Base-by-base conservation (phyloP, 2,113 vertebrate species). In the Budorcas taxicolor region DNA sequence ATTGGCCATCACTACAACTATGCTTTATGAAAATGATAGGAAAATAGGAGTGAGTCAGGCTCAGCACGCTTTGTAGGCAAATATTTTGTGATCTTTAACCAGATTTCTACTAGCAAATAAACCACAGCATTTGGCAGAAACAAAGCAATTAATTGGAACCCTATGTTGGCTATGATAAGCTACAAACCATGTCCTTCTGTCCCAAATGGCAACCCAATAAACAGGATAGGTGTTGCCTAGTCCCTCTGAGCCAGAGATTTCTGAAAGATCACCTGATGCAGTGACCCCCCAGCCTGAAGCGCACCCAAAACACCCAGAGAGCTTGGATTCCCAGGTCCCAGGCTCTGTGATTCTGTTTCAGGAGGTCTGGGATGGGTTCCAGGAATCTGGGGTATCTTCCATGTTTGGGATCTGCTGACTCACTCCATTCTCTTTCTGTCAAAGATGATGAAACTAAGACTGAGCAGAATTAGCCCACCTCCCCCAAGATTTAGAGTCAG, bases 71-170 rank as follows among this genome's bases (percentile, higher is more conserved):
- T 82, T 45, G 52, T 4, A 86, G 36, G 53, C 53, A 95, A 97
- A 88, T 84, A 52, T 52, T 89, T 78, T 92, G 50, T 85, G 81
- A 82, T 47, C 67, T 87, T 94, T 95, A 92, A 82, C 96, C 47
- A 95, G 53, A 47, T 64, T 96, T 94, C 84, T 92, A 45, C 81
- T 80, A 90, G 80, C 71, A 93, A 97, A 94, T 91, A 97, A 93
- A 92, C 67, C 16, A 78, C 55, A 43, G 67, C 16, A 74, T 94
- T 96, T 98, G 94, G 76, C 95, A 96, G 60, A 90, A 94, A 90
- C 27, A 7, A 94, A 97, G 40, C 78, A 95, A 85, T 88, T 95
- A 93, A 93, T 67, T 81, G 36, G 57, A 96, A 97, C 21, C 40
- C 85, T 94, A 14, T 53, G 47, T 84, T 81, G 87, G 36, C 81